phyloP scores from a whole-genome alignment of 2,888 invertebrate genomes.

The Myathropa florea region DNA sequence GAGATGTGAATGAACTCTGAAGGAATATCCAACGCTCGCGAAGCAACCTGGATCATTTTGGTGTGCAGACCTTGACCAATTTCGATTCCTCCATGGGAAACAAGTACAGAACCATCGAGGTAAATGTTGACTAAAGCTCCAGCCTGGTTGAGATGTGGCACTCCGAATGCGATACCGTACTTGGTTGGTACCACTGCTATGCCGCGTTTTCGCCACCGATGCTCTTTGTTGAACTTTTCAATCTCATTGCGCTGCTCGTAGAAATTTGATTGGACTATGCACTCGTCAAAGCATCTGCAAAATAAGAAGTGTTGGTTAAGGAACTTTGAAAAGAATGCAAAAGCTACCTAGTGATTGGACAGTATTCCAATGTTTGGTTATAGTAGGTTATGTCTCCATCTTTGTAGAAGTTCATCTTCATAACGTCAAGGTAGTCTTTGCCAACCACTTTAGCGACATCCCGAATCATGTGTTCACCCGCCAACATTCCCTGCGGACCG shows the following conservation, averaged over 20 bases:
- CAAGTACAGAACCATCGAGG: conserved; percentile 91
- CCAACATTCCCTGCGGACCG: conserved; percentile 94
- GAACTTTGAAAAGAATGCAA: not conserved
- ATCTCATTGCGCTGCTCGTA: conserved; percentile 83
- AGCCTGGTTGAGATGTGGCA: conserved; percentile 89
- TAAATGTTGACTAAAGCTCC: conserved; percentile 95
- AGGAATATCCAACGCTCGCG: conserved; percentile 86
- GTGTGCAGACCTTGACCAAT: conserved; percentile 98
- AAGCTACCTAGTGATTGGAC: conserved; percentile 84
- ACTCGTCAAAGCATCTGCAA: conserved; percentile 89
- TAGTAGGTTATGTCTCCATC: conserved; percentile 91
- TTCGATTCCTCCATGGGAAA: conserved; percentile 96
- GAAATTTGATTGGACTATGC: conserved; percentile 86
- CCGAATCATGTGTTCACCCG: conserved; percentile 89
- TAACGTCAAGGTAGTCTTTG: conserved; percentile 85
- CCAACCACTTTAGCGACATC: conserved; percentile 88
- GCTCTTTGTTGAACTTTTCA: conserved; percentile 87
- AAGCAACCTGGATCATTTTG: conserved; percentile 96
- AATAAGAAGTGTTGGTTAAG: not conserved
- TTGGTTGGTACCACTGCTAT: conserved; percentile 90
- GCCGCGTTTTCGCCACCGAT: conserved; percentile 94
- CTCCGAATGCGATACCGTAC: conserved; percentile 92
- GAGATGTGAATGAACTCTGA: conserved; percentile 88
- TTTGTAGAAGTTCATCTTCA: conserved; percentile 88
- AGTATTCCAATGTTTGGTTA: conserved; percentile 87